Evolutionary conservation across 2,797 vertebrate genomes (phyloP).

Genomic region (Distichodus sexfasciatus): DNA sequence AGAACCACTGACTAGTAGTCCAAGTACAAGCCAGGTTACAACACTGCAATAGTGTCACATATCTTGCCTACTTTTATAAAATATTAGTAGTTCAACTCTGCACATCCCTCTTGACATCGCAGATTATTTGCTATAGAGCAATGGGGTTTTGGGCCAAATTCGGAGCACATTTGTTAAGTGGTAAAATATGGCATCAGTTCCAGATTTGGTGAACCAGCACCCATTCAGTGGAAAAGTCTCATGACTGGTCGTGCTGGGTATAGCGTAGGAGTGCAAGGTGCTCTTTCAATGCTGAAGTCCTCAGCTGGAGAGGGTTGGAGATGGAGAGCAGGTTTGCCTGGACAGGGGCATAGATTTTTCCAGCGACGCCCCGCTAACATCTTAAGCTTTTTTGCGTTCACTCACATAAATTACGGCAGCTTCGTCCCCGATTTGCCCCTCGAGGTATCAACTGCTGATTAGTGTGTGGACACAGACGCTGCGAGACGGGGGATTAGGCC

Average conservation of each 20-base stretch:
- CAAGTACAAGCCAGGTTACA: too few species aligned
- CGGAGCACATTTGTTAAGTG: too few species aligned
- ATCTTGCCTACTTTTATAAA: too few species aligned
- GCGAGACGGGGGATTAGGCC: slow-evolving; percentile 67
- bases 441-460: slow-evolving; percentile 67
- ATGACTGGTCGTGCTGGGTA: slow-evolving; percentile 13
- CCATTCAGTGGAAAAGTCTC: too few species aligned
- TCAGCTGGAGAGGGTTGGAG: slow-evolving; percentile 46
- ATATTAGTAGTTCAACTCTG: too few species aligned
- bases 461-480: slow-evolving; percentile 72
- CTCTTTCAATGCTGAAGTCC: background rate
- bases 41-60: too few species aligned
- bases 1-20: too few species aligned
- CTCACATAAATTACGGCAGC: slow-evolving; percentile 73
- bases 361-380: slow-evolving; percentile 68
- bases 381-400: slow-evolving; percentile 70
- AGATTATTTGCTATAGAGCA: too few species aligned
- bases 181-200: too few species aligned
- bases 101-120: too few species aligned
- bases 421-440: slow-evolving; percentile 67
- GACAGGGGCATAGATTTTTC: slow-evolving; percentile 61
- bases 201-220: too few species aligned
- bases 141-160: too few species aligned
- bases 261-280: background rate
- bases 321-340: slow-evolving; percentile 52